phyloP scores from a whole-genome alignment of 2,888 invertebrate species.

The Chironomus tentans region DNA sequence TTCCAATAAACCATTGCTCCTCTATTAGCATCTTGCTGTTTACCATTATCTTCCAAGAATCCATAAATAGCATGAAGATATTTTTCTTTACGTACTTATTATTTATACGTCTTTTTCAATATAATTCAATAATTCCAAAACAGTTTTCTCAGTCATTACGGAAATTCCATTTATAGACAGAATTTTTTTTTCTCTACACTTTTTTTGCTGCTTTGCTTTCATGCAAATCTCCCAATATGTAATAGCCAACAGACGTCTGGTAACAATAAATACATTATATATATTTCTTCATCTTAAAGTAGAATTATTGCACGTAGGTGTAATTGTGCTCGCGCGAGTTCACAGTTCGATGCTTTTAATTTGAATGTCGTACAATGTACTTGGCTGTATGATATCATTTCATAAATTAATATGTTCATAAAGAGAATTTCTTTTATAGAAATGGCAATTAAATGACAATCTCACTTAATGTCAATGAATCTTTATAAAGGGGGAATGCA shows the following conservation, averaged over 20 bases:
- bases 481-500: too few relatives aligned
- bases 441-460: too few relatives aligned
- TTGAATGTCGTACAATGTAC: conserved; percentile 4
- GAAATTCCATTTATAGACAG: background rate
- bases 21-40: too few relatives aligned
- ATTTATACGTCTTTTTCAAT: too few relatives aligned
- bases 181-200: background rate
- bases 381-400: background rate
- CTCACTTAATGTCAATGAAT: too few relatives aligned
- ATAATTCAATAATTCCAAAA: too few relatives aligned
- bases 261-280: background rate
- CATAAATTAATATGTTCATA: too few relatives aligned
- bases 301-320: background rate
- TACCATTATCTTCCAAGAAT: too few relatives aligned
- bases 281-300: background rate
- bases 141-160: background rate
- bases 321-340: background rate
- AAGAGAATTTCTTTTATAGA: too few relatives aligned
- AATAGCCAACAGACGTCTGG: background rate
- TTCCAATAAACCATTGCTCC: too few relatives aligned
- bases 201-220: background rate
- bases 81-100: too few relatives aligned
- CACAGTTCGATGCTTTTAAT: background rate
- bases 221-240: background rate
- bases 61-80: too few relatives aligned